Evolutionary conservation across 1,140 invertebrate species (phyloP), one percentile per base, ranked within the genome.

Genomic region (Drosophila pachea): DNA sequence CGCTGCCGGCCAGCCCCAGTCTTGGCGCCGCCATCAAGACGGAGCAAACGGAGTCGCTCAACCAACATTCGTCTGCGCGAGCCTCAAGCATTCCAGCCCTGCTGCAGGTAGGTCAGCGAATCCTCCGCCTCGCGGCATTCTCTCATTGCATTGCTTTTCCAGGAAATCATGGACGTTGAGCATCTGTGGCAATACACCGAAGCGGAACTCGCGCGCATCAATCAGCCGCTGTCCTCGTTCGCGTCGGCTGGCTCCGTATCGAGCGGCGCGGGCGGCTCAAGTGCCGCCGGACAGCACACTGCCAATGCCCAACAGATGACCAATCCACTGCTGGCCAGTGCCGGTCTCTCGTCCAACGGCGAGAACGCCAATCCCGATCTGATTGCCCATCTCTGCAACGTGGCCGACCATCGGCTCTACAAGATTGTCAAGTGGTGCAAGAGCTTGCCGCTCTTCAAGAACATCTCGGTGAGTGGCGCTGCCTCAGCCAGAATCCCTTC

Each of bases 371-470:
- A 93, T 89, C 94, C 94, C 0, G 95, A 97, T 90, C 95, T 96
- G 87, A 91, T 97, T 33, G 95, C 95, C 0, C 96, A 96, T 89
- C 91, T 97, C 75, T 97, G 96, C 91, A 95, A 96, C 89, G 97
- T 99, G 62, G 97, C 97, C 40, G 98, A 99, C 90, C 95, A 98
- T 90, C 91, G 97, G 36, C 92, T 99, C 0, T 99, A 99, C 89
- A 98, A 98, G 91, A 97, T 99, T 74, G 98, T 99, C 56, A 97
- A 98, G 88, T 99, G 98, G 98, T 98, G 97, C 90, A 97, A 99
- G 90, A 98, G 97, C 90, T 90, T 99, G 87, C 97, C 97, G 8
- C 92, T 99, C 4, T 99, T 99, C 89, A 97, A 97, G 89, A 96
- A 98, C 90, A 98, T 99, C 79, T 95, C 96, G 67, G 95, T 96